Base-by-base conservation (phyloP, 2,113 vertebrate genomes). In the Brachypteracias leptosomus region DNA sequence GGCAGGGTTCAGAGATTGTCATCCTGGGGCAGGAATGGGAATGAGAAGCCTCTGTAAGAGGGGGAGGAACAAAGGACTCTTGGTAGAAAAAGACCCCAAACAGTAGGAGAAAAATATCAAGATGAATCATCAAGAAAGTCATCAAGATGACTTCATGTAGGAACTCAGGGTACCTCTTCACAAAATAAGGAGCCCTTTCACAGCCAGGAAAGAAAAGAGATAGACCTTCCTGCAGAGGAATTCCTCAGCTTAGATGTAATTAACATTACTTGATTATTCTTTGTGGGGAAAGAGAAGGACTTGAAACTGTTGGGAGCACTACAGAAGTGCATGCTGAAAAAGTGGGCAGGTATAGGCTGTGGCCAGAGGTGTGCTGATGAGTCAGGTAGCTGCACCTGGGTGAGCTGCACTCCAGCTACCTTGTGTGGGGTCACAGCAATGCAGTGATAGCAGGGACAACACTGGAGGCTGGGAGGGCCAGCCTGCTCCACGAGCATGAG, bases 401-500 rank as follows among this genome's bases (percentile, higher is more conserved):
- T 19, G 13, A 74, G 8, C 55, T 40, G 54, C 10, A 2, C 13
- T 62, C 59, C 54, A 58, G 46, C 40, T 54, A 5, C 42, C 33
- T 46, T 54, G 20, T 46, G 47, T 26, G 11, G 10, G 36, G 22
- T 35, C 42, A 17, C 58, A 73, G 47, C 36, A 85, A 13, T 3
- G 7, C 15, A 36, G 85, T 0, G 1, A 16, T 58, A 61, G 55
- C 5, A 54, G 55, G 55, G 31, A 10, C 38, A 79, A 79, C 49
- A 18, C 17, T 38, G 36, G 40, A 58, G 81, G 18, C 29, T 66
- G 52, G 21, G 21, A 35, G 40, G 42, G 13, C 29, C 70, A 42
- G 25, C 26, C 57, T 49, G 2, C 12, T 10, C 25, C 51, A 8
- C 1, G 3, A n/a, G 38, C 3, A 1, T 7, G 16, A 31, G 28